Evolutionary conservation across 2,113 vertebrate genomes (phyloP).

Genomic region (Capra hircus): DNA sequence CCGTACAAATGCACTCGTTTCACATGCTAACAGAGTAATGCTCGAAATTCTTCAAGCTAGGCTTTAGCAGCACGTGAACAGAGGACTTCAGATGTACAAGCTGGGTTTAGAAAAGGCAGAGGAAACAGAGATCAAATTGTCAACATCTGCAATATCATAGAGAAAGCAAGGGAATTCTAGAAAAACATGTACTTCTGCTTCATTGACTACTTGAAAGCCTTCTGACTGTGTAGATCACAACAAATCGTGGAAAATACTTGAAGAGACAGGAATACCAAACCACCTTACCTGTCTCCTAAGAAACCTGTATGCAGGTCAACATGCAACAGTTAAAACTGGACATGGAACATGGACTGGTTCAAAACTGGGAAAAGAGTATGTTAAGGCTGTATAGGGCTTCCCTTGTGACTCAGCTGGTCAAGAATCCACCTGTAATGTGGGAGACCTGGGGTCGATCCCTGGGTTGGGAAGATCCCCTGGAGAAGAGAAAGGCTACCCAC

Average conservation of each 20-base stretch:
- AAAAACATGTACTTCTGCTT: not conserved
- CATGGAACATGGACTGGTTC: not conserved
- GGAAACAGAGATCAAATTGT: not conserved
- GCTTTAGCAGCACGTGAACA: not conserved
- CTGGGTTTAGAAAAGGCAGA: not conserved
- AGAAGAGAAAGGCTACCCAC: not conserved
- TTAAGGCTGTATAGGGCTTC: not conserved
- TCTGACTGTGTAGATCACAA: not conserved
- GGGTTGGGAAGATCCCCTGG: not conserved
- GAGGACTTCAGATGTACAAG: not conserved
- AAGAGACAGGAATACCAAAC: not conserved
- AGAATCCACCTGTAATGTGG: not conserved
- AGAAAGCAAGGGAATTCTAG: not conserved
- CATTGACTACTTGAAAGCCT: not conserved
- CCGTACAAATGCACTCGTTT: not conserved
- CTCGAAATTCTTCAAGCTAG: not conserved
- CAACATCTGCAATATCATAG: not conserved
- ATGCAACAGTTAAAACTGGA: not conserved
- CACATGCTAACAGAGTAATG: not conserved
- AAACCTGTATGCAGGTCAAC: not conserved
- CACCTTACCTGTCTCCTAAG: not conserved
- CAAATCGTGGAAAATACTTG: not conserved
- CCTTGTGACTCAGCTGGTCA: not conserved
- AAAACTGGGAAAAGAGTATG: not conserved
- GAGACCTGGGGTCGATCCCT: not conserved